Evolutionary conservation across 1,140 invertebrate species (phyloP).

Genomic region (Macrobrachium rosenbergii): DNA sequence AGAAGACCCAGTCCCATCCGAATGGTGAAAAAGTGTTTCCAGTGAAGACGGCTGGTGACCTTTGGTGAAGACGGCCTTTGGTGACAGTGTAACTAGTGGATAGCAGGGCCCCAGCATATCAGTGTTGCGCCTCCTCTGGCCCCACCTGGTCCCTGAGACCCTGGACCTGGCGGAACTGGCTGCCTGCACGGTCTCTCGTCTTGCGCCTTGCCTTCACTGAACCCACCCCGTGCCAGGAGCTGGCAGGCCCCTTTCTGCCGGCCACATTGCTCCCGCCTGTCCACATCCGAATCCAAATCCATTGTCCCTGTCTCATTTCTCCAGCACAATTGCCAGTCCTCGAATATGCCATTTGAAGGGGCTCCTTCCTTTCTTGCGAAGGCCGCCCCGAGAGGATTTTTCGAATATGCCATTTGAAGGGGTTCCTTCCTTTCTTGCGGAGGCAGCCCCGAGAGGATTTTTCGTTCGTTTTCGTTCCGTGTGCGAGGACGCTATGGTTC

Average conservation of each 20-base stretch:
- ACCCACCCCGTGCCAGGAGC: slow-evolving; percentile 63
- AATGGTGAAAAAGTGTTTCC: slow-evolving; percentile 53
- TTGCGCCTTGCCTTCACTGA: slow-evolving; percentile 64
- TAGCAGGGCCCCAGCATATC: slow-evolving; percentile 62
- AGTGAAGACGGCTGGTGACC: slow-evolving; percentile 52
- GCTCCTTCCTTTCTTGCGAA: slow-evolving; percentile 6
- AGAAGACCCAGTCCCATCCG: slow-evolving; percentile 21
- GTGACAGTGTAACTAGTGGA: slow-evolving; percentile 46
- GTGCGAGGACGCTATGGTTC: slow-evolving; percentile 5
- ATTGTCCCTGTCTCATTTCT: slow-evolving; percentile 22
- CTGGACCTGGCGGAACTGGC: slow-evolving; percentile 59
- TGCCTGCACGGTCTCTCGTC: slow-evolving; percentile 64
- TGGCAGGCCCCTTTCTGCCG: slow-evolving; percentile 62
- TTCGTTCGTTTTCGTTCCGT: neutral
- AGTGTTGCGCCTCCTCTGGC: slow-evolving; percentile 57
- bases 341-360: neutral
- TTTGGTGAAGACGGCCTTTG: slow-evolving; percentile 52
- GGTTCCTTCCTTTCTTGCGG: slow-evolving; percentile 10
- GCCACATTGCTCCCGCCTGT: slow-evolving; percentile 43
- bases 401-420: slow-evolving; percentile 1
- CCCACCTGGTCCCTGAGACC: slow-evolving; percentile 52
- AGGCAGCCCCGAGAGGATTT: neutral
- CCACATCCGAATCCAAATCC: neutral
- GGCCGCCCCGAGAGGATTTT: neutral
- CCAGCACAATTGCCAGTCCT: neutral